Percentiles rank a stretch among this genome's conserved stretches.
Conservation (phyloP, 2,888 invertebrate genomes). For the Diarsia mendica region DNA sequence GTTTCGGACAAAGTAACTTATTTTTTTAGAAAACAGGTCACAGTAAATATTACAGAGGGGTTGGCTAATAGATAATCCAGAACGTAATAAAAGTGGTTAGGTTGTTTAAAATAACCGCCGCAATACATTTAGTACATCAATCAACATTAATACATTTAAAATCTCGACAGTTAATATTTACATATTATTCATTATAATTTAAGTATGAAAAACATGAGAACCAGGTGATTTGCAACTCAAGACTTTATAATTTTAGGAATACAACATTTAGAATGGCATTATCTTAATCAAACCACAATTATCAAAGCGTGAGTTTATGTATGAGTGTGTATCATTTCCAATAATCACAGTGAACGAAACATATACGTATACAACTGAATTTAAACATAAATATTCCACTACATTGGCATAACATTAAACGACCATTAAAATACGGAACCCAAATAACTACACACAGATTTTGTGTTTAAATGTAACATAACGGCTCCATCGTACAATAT, state of each 20-base stretch:
- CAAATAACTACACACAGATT: conserved; percentile 34
- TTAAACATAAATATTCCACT: conserved; percentile 15
- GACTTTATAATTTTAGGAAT: not conserved
- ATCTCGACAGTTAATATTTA: too few relatives aligned
- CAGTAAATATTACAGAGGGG: too few relatives aligned
- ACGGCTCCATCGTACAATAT: not conserved
- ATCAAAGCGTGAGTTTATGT: not conserved
- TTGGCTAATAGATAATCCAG: too few relatives aligned
- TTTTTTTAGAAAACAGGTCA: too few relatives aligned
- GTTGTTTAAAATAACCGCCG: not conserved
- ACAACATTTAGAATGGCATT: not conserved
- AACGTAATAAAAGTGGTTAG: not conserved
- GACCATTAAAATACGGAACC: conserved; percentile 55
- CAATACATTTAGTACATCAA: not conserved
- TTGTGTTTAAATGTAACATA: conserved; percentile 22
- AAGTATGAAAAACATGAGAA: not conserved
- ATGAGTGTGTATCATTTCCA: not conserved
- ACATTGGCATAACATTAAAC: conserved; percentile 21
- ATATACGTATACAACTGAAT: conserved; percentile 25
- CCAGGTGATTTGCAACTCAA: not conserved
- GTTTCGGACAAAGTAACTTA: not conserved
- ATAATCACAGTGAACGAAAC: not conserved
- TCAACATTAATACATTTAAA: too few relatives aligned
- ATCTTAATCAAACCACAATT: not conserved
- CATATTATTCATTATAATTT: not conserved